A percentile compares a stretch with the other conserved stretches of the same genome.
Evolutionary conservation across 2,888 invertebrate species (phyloP).

Genomic region (Heliconius ethilla): DNA sequence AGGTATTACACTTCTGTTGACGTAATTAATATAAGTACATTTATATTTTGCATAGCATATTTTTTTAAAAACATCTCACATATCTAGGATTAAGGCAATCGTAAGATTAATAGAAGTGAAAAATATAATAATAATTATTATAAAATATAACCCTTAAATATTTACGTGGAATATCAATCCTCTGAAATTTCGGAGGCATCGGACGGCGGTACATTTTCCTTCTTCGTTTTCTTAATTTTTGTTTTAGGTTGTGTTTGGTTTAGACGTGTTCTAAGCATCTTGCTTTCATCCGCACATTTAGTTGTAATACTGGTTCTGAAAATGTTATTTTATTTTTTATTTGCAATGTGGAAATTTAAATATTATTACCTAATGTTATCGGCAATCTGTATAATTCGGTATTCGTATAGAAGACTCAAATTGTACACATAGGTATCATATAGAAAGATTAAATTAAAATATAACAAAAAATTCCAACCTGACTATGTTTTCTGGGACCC

Average conservation of each 20-base stretch:
- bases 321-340: constrained; percentile 28
- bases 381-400: too few relatives aligned
- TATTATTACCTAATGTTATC: too few relatives aligned
- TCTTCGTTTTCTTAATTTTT: constrained; percentile 43
- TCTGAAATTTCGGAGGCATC: constrained; percentile 40
- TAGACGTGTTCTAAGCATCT: constrained; percentile 73
- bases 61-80: too few relatives aligned
- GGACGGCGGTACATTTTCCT: constrained; percentile 55
- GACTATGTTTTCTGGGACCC: constrained; percentile 1
- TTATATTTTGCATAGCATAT: too few relatives aligned
- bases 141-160: not conserved
- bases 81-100: too few relatives aligned
- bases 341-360: too few relatives aligned
- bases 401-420: too few relatives aligned
- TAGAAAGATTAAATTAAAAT: constrained; percentile 1
- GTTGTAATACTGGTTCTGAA: constrained; percentile 82
- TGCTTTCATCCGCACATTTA: constrained; percentile 84
- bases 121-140: too few relatives aligned
- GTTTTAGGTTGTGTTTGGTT: constrained; percentile 39
- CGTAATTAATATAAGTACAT: too few relatives aligned
- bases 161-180: constrained; percentile 36
- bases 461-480: not conserved
- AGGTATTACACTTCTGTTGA: too few relatives aligned
- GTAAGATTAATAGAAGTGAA: too few relatives aligned
- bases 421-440: not conserved